phyloP scores from a whole-genome alignment of 2,113 vertebrate species.

The Salvelinus alpinus region DNA sequence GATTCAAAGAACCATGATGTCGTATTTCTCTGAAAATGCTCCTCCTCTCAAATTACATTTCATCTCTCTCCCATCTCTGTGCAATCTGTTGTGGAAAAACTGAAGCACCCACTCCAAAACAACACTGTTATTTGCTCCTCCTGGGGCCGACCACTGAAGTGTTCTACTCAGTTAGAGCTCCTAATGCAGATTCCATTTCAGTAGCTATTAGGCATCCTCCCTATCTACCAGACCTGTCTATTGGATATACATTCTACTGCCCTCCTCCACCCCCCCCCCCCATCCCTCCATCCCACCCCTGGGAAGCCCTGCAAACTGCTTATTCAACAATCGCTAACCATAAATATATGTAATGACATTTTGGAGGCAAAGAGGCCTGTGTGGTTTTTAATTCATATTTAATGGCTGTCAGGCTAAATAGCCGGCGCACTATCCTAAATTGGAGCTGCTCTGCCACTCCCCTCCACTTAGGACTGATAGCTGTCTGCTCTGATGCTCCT shows the following conservation, averaged over 20 bases:
- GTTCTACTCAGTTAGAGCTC: constrained; percentile 76
- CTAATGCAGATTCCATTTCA: constrained; percentile 84
- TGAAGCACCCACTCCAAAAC: constrained; percentile 65
- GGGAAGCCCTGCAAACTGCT: constrained; percentile 78
- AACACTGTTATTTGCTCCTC: constrained; percentile 59
- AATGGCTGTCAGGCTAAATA: constrained; percentile 80
- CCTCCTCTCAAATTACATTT: constrained; percentile 40
- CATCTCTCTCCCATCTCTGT: constrained; percentile 45
- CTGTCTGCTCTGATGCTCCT: constrained; percentile 45
- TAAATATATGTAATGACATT: constrained; percentile 84
- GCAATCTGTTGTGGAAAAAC: constrained; percentile 56
- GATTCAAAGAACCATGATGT: constrained; percentile 36
- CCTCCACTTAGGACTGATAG: constrained; percentile 67
- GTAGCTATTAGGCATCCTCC: constrained; percentile 74
- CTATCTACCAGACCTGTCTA: constrained; percentile 62
- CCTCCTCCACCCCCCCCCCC: constrained; percentile 28
- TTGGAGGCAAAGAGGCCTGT: constrained; percentile 80
- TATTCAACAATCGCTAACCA: constrained; percentile 81
- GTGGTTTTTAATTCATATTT: constrained; percentile 86
- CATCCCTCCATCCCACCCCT: constrained; percentile 44
- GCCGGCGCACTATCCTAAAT: constrained; percentile 77
- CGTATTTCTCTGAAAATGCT: constrained; percentile 36
- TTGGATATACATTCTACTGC: constrained; percentile 46
- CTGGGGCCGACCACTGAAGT: constrained; percentile 68
- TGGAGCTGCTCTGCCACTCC: constrained; percentile 56